Evolutionary conservation across 2,888 invertebrate species (phyloP).

Genomic region (Hyposoter didymator): DNA sequence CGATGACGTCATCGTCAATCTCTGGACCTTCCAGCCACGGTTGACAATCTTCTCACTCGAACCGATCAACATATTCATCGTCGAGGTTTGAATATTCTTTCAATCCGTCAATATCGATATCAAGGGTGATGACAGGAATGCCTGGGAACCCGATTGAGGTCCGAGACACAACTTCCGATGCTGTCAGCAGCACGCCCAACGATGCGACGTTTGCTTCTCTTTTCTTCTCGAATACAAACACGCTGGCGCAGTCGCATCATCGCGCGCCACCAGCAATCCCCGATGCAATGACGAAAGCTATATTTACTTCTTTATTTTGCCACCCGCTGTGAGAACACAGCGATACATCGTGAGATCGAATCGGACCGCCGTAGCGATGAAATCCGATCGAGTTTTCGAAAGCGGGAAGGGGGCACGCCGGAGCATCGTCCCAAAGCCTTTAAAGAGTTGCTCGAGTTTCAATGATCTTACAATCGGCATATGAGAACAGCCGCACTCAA

Average conservation of each 20-base stretch:
- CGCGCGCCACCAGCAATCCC: conserved; percentile 19
- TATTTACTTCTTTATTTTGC: conserved; percentile 46
- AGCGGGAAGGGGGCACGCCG: neutral
- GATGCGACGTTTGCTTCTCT: conserved; percentile 43
- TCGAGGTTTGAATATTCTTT: neutral
- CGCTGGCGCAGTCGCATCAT: neutral
- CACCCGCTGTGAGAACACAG: conserved; percentile 58
- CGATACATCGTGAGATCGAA: conserved; percentile 56
- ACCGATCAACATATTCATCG: conserved; percentile 14
- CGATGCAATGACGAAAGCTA: conserved; percentile 50
- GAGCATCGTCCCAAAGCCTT: conserved; percentile 15
- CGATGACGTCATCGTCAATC: neutral
- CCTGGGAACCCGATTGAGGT: neutral
- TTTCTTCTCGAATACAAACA: conserved; percentile 3
- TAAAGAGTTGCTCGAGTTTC: conserved; percentile 55
- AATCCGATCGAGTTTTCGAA: conserved; percentile 72
- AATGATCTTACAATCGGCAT: conserved; percentile 57
- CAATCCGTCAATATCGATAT: conserved; percentile 20
- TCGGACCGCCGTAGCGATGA: conserved; percentile 72
- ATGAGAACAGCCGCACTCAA: conserved; percentile 76
- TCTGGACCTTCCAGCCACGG: neutral
- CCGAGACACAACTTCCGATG: conserved; percentile 5
- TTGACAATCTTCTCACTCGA: neutral
- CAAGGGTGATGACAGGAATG: conserved; percentile 21
- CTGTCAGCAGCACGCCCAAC: conserved; percentile 45